Evolutionary conservation across 2,113 vertebrate genomes (phyloP), one percentile per base, ranked within the genome.

Genomic region (Melospiza georgiana): DNA sequence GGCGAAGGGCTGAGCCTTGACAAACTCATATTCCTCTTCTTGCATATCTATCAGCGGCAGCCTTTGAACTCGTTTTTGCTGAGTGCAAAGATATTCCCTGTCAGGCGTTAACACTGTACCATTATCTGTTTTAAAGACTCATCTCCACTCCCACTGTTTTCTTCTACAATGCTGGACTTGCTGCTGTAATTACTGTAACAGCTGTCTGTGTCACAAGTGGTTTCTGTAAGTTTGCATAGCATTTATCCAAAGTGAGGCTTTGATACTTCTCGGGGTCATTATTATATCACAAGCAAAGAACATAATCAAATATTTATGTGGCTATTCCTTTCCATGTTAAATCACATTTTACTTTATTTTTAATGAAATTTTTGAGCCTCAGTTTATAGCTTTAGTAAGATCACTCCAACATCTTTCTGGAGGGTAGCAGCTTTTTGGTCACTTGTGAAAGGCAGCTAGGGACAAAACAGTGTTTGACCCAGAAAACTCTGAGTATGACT

Each of bases 311-410:
- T 81, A 90, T 65, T 66, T 72, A 87, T 67, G 24, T 57, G n/a
- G 69, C 5, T 81, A 6, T 74, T 84, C 35, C 33, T 86, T 68
- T 22, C 10, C 46, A 51, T 35, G 18, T 31, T 80, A 66, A 41
- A 62, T 90, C 69, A 74, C 62, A 39, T 46, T 90, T 57, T 89
- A 49, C 82, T 91, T 94, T 68, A n/a, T 61, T 61, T 93, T 80
- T 90, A 81, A 78, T 89, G 35, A 72, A 41, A 68, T 48, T 5
- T 89, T 74, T 84, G 44, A 78, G 8, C 24, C 17, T 84, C 52
- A 67, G 20, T 82, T 90, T 75, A 61, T 30, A 69, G 12, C 7
- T 88, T 89, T 61, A 78, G 15, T 59, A 73, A 44, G n/a, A 72
- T 76, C 31, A 49, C 3, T 39, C 15, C 39, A 73, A 20, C 6